Conservation (phyloP, 2,797 vertebrate species). For the Smutsia temminckii region DNA sequence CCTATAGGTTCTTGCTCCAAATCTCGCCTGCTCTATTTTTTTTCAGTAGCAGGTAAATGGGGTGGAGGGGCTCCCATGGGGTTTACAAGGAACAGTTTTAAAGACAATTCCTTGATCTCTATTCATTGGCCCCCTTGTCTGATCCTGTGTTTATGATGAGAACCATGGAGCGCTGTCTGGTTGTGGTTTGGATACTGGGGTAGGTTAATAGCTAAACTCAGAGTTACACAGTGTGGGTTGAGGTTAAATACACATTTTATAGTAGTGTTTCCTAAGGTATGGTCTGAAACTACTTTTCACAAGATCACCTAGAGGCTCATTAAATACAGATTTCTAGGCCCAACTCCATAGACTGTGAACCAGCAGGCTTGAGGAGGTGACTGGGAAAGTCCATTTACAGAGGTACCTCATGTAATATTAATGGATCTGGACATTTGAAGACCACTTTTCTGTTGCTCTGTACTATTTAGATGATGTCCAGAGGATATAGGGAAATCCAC, state of each 20-base stretch:
- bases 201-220: neutral
- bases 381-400: neutral
- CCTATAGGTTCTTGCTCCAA: neutral
- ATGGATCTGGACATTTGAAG: neutral
- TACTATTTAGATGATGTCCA: neutral
- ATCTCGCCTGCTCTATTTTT: neutral
- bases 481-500: neutral
- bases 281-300: neutral
- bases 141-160: neutral
- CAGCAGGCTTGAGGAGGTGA: neutral
- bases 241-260: constrained; percentile 21
- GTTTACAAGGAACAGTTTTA: neutral
- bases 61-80: neutral
- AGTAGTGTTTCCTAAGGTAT: neutral
- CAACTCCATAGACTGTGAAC: neutral
- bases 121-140: neutral
- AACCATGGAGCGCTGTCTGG: neutral
- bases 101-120: neutral
- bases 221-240: neutral
- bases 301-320: neutral
- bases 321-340: neutral
- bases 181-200: neutral
- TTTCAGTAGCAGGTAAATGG: neutral
- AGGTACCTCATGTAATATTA: neutral
- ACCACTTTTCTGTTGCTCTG: neutral